phyloP scores from a whole-genome alignment of 2,113 vertebrate species.

The Haplotaxodon microlepis region DNA sequence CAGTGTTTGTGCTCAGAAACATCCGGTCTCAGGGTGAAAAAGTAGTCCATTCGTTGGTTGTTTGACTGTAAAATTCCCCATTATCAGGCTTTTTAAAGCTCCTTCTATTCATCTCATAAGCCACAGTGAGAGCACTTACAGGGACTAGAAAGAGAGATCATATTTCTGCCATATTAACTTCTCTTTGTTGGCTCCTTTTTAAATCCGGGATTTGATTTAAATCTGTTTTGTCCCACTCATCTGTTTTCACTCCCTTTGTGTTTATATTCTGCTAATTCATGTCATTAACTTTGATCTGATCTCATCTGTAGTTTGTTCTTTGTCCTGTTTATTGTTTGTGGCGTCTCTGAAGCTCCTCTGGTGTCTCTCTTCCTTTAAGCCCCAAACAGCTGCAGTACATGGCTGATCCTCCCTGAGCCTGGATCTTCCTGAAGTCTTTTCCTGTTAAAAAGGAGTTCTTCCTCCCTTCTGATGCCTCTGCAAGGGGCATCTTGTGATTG shows the following conservation, averaged over 20 bases:
- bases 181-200: neutral
- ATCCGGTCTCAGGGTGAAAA: neutral
- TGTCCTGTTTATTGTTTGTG: neutral
- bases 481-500: neutral
- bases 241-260: neutral
- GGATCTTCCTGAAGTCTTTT: neutral
- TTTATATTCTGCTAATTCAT: neutral
- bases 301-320: neutral
- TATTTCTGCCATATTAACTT: neutral
- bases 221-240: neutral
- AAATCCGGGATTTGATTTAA: neutral
- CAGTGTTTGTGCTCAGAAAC: neutral
- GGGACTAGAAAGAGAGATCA: neutral
- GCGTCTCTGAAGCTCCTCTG: neutral
- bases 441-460: neutral
- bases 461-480: neutral
- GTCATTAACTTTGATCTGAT: neutral
- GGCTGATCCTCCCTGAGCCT: neutral
- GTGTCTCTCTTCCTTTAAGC: neutral
- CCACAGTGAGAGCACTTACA: neutral
- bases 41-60: neutral
- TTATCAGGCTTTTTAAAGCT: neutral
- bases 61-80: accelerated
- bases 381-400: neutral
- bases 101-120: neutral